Evolutionary conservation across 2,797 vertebrate genomes (phyloP), one percentile per base, ranked within the genome.

Genomic region (Hirundo rustica): DNA sequence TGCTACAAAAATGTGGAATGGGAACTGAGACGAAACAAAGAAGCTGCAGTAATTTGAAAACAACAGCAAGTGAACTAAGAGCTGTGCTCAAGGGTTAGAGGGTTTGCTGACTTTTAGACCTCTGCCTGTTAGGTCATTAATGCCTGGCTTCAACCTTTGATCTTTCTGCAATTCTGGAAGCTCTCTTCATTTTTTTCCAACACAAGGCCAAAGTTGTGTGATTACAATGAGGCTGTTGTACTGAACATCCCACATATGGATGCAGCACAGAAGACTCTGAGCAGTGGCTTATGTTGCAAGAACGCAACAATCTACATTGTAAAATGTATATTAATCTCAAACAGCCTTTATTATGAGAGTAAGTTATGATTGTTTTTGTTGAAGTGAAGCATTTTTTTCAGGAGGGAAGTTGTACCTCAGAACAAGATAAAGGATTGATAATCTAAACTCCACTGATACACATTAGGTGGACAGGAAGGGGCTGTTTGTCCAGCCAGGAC

Each of bases 121-220:
- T 91, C 74, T 93, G 88, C 62, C 54, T 95, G 7, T 91, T 91
- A 90, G 84, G 88, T 94, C 91, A 81, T 89, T 91, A 89, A 64
- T 90, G 85, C 57, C 75, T 97, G 78, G 32, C 67, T 95, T 94
- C 90, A 92, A 96, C 94, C 88, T 96, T 92, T 96, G 93, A 89
- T 95, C 90, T 93, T 83, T 97, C 96, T 97, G 93, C 85, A 79
- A 13, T 94, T 92, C 96, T 96, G 89, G 95, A 96, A 93, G 64
- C 85, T 93, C 54, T 91, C 91, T 95, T 94, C 93, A 88, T 18
- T 83, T 65, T 93, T 95, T 90, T 92, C 77, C 82, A 92, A 61
- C 79, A 96, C 75, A 97, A 96, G 85, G 89, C 96, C 93, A 92
- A 97, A 96, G 88, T 80, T 97, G 91, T 96, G 87, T 93, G 91